These are phyloP conservation scores for Hyles euphorbiae DNA, from an alignment of 1,140 invertebrate genomes.

Conservation along the genomic window DNA sequence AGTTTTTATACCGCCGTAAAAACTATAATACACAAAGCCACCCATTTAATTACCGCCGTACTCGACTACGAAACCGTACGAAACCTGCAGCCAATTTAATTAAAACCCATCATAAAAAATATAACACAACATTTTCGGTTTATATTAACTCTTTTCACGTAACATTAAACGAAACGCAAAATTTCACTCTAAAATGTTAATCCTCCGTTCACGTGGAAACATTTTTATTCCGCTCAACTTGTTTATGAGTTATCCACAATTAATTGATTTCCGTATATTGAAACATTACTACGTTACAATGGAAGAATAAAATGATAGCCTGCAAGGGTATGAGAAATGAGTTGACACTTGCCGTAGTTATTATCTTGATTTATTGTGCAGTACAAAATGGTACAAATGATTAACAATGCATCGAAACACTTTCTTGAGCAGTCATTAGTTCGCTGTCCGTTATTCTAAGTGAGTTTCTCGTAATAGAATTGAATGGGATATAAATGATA, in stretches of 20 bases:
- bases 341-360: too few species aligned
- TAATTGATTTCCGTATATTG: neutral
- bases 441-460: constrained; percentile 1
- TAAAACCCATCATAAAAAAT: constrained; percentile 8
- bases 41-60: too few species aligned
- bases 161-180: constrained; percentile 2
- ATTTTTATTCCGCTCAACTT: neutral
- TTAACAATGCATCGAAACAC: constrained; percentile 29
- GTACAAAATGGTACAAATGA: constrained; percentile 11
- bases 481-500: neutral
- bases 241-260: neutral
- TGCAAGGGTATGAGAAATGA: neutral
- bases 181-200: constrained; percentile 7
- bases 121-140: constrained; percentile 7
- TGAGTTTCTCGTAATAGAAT: constrained; percentile 10
- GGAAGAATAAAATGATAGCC: neutral
- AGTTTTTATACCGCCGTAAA: too few species aligned
- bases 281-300: too few species aligned
- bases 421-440: constrained; percentile 1
- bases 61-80: neutral
- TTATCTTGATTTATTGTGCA: constrained; percentile 5
- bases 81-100: constrained; percentile 12
- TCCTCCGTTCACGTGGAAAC: constrained; percentile 3
- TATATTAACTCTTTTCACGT: constrained; percentile 10
- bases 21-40: too few species aligned